Percentiles rank a stretch among this genome's conserved stretches.
Conservation (phyloP, 92 coral and sea anemone species). For the Ricordea florida region DNA sequence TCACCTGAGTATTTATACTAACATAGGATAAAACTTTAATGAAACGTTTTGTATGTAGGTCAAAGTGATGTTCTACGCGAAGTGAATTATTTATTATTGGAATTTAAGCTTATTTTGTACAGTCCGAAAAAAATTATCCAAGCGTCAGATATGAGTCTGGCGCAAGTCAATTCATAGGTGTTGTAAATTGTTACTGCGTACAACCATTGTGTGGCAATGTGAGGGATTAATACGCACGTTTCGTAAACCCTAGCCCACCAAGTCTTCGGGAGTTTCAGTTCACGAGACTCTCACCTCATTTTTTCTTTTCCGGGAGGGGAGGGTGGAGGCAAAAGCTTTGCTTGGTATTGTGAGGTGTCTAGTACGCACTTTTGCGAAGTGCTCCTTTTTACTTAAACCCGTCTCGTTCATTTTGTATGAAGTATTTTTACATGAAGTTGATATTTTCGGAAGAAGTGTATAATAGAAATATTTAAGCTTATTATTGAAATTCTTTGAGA, state of each 20-base stretch:
- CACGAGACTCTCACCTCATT: background rate
- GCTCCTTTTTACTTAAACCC: constrained; percentile 9
- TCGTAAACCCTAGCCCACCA: no score
- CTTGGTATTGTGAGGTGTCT: background rate
- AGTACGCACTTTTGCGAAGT: background rate
- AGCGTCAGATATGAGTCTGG: no score
- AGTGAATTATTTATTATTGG: constrained; percentile 38
- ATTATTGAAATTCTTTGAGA: constrained; percentile 31
- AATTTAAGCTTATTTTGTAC: constrained; percentile 37
- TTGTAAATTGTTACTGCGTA: no score
- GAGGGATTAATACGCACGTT: no score
- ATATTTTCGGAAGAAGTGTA: constrained; percentile 86
- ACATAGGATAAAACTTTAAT: no score
- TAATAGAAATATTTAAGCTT: constrained; percentile 70
- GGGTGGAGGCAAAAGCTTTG: background rate
- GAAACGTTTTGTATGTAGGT: no score
- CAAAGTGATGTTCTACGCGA: no score
- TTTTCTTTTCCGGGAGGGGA: background rate
- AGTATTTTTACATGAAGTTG: constrained; percentile 83
- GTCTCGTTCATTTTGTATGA: constrained; percentile 75
- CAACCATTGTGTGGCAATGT: no score
- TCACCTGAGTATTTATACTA: no score
- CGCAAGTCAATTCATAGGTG: no score
- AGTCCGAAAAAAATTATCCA: no score
- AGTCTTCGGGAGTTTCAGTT: no score